Conservation (phyloP, 2,113 vertebrate genomes). For the Microcebus murinus region DNA sequence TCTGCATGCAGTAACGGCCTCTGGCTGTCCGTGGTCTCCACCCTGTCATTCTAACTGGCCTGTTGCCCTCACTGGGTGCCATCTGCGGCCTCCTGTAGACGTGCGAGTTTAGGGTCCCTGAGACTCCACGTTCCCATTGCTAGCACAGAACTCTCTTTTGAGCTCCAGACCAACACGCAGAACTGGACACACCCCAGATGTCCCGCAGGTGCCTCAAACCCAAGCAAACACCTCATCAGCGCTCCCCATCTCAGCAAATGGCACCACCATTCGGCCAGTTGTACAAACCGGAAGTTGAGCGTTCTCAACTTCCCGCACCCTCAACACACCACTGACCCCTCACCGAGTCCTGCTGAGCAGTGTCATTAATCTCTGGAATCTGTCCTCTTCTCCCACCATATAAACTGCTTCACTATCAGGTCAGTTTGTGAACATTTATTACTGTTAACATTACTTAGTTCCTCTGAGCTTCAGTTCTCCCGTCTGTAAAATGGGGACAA, state of each 20-base stretch:
- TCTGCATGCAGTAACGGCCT: not conserved
- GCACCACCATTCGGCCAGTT: not conserved
- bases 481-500: not conserved
- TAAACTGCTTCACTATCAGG: not conserved
- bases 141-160: not conserved
- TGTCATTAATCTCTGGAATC: not conserved
- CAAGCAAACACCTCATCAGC: not conserved
- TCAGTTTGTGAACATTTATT: not conserved
- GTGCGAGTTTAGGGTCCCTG: not conserved
- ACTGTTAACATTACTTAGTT: not conserved
- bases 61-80: not conserved
- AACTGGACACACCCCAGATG: not conserved
- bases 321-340: not conserved
- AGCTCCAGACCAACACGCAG: not conserved
- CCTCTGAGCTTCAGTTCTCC: not conserved
- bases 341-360: not conserved
- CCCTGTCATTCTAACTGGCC: not conserved
- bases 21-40: too few species aligned
- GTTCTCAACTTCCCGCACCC: too few species aligned
- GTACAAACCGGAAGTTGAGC: not conserved
- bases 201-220: not conserved
- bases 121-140: not conserved
- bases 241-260: not conserved
- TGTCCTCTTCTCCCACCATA: not conserved
- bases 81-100: not conserved